phyloP scores from a whole-genome alignment of 2,888 invertebrate species.

The Orthosia gracilis region DNA sequence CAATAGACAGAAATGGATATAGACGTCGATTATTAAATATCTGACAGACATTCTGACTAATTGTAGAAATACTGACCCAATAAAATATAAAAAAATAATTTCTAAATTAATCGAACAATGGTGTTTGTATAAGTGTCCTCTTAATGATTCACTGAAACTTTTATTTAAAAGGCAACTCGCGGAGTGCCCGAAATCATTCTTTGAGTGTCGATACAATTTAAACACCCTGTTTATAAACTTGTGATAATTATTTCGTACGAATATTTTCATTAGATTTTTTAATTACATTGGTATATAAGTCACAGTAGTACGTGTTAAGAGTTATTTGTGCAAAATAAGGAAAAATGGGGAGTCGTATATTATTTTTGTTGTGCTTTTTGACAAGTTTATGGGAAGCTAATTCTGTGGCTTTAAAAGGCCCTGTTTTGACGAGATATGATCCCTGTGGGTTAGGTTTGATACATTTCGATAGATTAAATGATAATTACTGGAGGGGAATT shows the following conservation, averaged over 20 bases:
- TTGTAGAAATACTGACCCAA: constrained; percentile 73
- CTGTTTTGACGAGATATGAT: constrained; percentile 80
- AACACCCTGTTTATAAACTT: constrained; percentile 71
- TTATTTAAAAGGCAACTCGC: constrained; percentile 77
- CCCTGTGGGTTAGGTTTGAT: constrained; percentile 85
- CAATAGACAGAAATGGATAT: background rate
- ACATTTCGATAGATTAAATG: constrained; percentile 80
- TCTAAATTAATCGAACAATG: constrained; percentile 67
- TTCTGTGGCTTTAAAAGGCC: constrained; percentile 80
- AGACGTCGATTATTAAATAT: constrained; percentile 7
- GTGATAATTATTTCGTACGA: constrained; percentile 46
- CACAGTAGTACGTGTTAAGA: background rate
- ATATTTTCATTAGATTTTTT: constrained; percentile 12
- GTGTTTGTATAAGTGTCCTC: constrained; percentile 70
- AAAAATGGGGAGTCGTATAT: constrained; percentile 41
- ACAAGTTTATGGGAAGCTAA: constrained; percentile 66
- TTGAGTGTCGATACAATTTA: constrained; percentile 53
- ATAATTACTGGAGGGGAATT: constrained; percentile 78
- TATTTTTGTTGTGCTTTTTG: constrained; percentile 53
- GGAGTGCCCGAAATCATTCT: constrained; percentile 57
- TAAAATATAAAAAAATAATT: constrained; percentile 63
- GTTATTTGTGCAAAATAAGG: background rate
- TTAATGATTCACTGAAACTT: constrained; percentile 80
- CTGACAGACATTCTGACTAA: constrained; percentile 70
- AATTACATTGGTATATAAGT: constrained; percentile 23